A percentile compares a stretch with the other conserved stretches of the same genome.
Evolutionary conservation across 2,113 vertebrate species (phyloP).

Genomic region (Nipponia nippon): DNA sequence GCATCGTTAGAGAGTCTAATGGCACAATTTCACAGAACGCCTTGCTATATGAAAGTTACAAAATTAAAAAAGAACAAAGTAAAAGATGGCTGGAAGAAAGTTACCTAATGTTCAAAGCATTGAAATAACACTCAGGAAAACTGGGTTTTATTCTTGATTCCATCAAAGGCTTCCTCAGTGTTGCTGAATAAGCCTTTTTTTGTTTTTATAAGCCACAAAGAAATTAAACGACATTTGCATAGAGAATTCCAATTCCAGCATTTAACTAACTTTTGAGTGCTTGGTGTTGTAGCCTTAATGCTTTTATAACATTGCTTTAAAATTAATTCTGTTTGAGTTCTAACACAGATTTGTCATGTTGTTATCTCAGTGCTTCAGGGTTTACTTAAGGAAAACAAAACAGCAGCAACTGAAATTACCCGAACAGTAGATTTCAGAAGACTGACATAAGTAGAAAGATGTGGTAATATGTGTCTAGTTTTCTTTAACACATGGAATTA

Average conservation of each 20-base stretch:
- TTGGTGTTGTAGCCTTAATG: not conserved
- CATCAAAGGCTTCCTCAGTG: not conserved
- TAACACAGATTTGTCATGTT: not conserved
- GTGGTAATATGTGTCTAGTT: not conserved
- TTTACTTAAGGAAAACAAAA: not conserved
- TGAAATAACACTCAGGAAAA: not conserved
- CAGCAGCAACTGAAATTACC: not conserved
- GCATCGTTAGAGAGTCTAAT: not conserved
- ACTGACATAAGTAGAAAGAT: not conserved
- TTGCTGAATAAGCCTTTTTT: not conserved
- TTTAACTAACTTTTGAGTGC: not conserved
- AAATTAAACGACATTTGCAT: not conserved
- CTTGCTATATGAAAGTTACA: not conserved
- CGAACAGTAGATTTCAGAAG: not conserved
- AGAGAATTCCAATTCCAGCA: not conserved
- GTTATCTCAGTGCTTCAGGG: not conserved
- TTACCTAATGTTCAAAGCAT: not conserved
- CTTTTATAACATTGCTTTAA: not conserved
- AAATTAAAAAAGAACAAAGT: not conserved
- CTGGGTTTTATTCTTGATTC: not conserved
- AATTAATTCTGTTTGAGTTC: not conserved
- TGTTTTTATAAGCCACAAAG: not conserved
- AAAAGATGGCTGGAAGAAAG: not conserved
- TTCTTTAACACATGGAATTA: not conserved
- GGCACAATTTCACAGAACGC: not conserved